Evolutionary conservation across 2,113 vertebrate species (phyloP), one percentile per base, ranked within the genome.

Genomic region (Columbina picui): DNA sequence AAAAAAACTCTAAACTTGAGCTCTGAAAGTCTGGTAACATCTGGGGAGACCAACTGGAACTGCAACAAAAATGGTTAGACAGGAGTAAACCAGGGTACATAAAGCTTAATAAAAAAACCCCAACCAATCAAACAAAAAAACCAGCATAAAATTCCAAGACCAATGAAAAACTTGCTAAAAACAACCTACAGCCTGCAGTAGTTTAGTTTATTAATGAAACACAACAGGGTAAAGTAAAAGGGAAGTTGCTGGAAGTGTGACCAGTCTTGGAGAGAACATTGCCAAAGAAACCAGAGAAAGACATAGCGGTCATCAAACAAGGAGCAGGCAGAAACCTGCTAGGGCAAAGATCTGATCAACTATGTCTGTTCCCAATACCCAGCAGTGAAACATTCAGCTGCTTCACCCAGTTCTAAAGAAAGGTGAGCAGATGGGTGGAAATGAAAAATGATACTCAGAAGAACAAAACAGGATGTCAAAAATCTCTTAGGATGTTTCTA

Each of bases 401-500:
- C 38, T 89, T 91, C 79, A 90, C 80, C 52, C 36, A 79, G 29
- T 83, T 80, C 87, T 85, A 75, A 91, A 89, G 94, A 83, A 80
- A 89, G 63, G 76, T 21, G 52, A 85, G 6, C 70, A 78, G 65
- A 79, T 39, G 47, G 84, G 63, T 77, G 25, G 59, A 84, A 93
- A 69, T 53, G 67, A 77, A 84, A 94, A 84, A 88, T 89, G 50
- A 90, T 63, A 77, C 20, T 9, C 4, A 0, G 39, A 91, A 90
- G 81, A 84, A 84, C 47, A 94, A 77, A 79, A 88, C 43, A 65
- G 86, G 65, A 85, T 87, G 70, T 87, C 75, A 87, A 84, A 89
- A 89, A 95, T 87, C 70, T 93, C 61, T 85, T 27, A 61, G 43
- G 70, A 74, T 80, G 57, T 84, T 94, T 92, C 89, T 89, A 64